Conservation (phyloP, 2,113 vertebrate species). For the Neogale vison region DNA sequence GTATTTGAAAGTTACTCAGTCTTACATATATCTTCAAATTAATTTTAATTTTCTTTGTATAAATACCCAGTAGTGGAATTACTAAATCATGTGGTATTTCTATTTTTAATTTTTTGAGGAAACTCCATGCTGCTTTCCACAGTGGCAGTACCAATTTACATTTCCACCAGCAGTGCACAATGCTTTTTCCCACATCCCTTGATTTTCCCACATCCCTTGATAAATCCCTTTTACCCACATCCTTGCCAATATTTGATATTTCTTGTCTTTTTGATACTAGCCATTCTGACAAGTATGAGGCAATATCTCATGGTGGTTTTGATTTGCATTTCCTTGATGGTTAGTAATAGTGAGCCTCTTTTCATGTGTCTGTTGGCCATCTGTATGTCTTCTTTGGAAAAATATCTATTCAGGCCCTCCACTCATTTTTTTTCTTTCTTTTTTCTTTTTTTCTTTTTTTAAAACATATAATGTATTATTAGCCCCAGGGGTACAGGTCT, state of each 20-base stretch:
- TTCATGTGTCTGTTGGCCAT: not conserved
- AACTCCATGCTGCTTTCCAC: not conserved
- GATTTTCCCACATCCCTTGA: no score
- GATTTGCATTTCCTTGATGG: not conserved
- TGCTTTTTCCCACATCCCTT: not conserved
- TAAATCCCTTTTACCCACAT: not conserved
- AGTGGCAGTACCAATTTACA: not conserved
- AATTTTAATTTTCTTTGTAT: not conserved
- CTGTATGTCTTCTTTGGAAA: no score
- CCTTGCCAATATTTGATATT: not conserved
- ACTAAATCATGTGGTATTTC: not conserved
- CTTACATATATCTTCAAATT: not conserved
- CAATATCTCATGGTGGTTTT: not conserved
- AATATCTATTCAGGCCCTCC: no score
- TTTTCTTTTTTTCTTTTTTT: no score
- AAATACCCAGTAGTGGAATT: not conserved
- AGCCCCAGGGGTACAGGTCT: no score
- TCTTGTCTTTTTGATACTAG: not conserved
- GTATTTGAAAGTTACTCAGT: not conserved
- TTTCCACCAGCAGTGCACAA: not conserved
- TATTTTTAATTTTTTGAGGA: not conserved
- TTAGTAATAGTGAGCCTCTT: not conserved
- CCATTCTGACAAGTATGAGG: not conserved
- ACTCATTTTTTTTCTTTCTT: no score
- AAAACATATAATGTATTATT: no score